These are phyloP conservation scores for Tonatia bakeri DNA, from an alignment of 2,113 vertebrate species.

Conservation along the genomic window DNA sequence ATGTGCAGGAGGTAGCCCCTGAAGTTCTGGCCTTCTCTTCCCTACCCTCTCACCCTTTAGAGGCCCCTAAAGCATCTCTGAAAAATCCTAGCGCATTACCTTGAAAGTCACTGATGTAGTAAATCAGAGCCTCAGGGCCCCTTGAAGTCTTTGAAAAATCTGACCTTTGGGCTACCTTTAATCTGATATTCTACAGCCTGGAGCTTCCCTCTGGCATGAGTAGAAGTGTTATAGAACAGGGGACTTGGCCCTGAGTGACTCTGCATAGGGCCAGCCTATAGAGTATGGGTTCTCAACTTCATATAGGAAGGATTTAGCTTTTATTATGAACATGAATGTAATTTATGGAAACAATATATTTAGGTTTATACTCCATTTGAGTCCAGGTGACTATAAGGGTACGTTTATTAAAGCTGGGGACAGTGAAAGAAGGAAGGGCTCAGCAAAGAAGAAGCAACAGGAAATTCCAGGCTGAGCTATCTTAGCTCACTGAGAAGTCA, in stretches of 20 bases:
- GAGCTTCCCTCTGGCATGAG: background rate
- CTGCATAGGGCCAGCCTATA: too few species aligned
- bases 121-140: background rate
- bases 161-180: background rate
- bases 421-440: too few species aligned
- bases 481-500: too few species aligned
- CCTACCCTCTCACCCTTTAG: background rate
- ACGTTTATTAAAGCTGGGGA: too few species aligned
- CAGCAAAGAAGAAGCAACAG: too few species aligned
- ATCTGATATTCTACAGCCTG: background rate
- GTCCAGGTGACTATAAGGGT: too few species aligned
- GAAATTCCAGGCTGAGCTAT: too few species aligned
- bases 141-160: background rate
- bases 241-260: too few species aligned
- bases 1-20: background rate
- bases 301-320: background rate
- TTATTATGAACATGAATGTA: background rate
- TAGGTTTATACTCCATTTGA: background rate
- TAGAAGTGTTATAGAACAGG: too few species aligned
- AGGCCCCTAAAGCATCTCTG: background rate
- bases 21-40: background rate
- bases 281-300: too few species aligned
- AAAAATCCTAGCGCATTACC: background rate
- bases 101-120: background rate
- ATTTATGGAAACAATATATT: background rate